Conservation (phyloP, 2,888 invertebrate genomes). For the Poecilobothrus nobilitatus region DNA sequence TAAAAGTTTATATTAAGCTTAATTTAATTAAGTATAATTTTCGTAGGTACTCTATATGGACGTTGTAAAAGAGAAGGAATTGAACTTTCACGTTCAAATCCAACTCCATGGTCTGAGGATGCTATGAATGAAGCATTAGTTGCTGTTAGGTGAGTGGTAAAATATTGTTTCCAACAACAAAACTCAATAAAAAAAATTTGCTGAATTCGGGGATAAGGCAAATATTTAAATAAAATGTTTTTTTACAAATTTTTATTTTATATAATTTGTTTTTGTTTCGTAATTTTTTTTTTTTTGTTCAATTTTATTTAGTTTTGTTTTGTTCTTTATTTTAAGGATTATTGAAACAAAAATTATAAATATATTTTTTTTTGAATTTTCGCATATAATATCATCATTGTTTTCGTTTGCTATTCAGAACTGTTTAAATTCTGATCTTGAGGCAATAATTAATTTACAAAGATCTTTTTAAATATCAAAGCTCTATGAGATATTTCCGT, state of each 20-base stretch:
- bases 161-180: conserved; percentile 9
- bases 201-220: conserved; percentile 6
- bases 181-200: conserved; percentile 2
- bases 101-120: conserved; percentile 91
- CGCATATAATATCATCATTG: background rate
- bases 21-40: too few relatives aligned
- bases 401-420: too few relatives aligned
- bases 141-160: conserved; percentile 61
- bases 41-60: conserved; percentile 69
- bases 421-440: too few relatives aligned
- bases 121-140: conserved; percentile 86
- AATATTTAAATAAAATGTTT: background rate
- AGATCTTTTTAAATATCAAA: too few relatives aligned
- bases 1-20: too few relatives aligned
- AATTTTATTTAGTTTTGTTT: background rate
- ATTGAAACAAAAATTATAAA: too few relatives aligned
- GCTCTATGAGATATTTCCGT: too few relatives aligned
- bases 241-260: background rate
- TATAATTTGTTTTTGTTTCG: background rate
- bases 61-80: conserved; percentile 84
- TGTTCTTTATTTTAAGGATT: too few relatives aligned
- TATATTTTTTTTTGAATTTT: background rate
- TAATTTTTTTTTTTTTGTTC: background rate
- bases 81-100: conserved; percentile 77
- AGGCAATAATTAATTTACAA: too few relatives aligned